Conservation (phyloP, 2,113 vertebrate species). For the Gracilinanus agilis region DNA sequence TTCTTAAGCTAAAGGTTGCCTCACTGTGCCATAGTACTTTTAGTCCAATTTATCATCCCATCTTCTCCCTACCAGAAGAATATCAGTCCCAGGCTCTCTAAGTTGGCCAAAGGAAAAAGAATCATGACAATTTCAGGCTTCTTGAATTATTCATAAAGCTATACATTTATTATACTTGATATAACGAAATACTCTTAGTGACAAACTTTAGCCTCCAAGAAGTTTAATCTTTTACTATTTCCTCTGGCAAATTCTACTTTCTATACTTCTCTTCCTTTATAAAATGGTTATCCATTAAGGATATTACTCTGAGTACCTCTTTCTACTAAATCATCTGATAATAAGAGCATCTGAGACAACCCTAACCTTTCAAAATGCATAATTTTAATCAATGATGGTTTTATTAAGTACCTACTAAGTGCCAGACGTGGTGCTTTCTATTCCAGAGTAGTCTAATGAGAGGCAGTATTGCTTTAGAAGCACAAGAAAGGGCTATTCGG, state of each 20-base stretch:
- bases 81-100: constrained; percentile 13
- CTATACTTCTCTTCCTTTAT: neutral
- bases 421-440: neutral
- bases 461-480: neutral
- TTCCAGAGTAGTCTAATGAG: neutral
- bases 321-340: neutral
- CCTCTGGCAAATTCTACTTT: neutral
- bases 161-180: neutral
- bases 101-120: constrained; percentile 38
- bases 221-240: neutral
- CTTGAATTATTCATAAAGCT: constrained; percentile 11
- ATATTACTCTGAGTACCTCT: neutral
- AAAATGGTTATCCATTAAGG: neutral
- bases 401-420: neutral
- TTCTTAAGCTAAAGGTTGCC: neutral
- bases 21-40: neutral
- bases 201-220: neutral
- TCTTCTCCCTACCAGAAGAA: constrained; percentile 2
- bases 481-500: neutral
- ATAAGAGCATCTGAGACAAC: neutral
- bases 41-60: neutral
- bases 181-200: neutral
- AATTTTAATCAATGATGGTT: neutral
- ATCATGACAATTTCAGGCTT: constrained; percentile 22
- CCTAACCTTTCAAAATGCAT: constrained; percentile 9